Evolutionary conservation across 2,888 invertebrate genomes (phyloP).

Genomic region (Pandemis cinnamomeana): DNA sequence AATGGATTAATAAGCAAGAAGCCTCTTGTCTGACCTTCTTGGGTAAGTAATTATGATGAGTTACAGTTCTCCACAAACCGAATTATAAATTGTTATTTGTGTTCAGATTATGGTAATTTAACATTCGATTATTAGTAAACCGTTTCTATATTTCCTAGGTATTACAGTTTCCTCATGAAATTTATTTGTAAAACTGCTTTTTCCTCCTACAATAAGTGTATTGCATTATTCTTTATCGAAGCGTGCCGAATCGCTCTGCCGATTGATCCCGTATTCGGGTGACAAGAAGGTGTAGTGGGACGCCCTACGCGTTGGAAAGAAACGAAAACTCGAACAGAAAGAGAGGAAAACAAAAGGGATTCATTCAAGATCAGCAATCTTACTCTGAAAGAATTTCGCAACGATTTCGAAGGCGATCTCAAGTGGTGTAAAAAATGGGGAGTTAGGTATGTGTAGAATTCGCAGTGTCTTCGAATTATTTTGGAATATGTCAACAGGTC

Average conservation of each 20-base stretch:
- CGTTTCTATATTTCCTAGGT: background rate
- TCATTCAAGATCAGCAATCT: conserved; percentile 77
- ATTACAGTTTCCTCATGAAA: background rate
- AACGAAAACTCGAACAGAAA: conserved; percentile 66
- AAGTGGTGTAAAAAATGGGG: conserved; percentile 44
- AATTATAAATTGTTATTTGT: no score
- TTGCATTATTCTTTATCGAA: conserved; percentile 47
- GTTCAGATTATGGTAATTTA: no score
- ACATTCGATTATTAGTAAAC: no score
- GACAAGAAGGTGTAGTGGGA: conserved; percentile 70
- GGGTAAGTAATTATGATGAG: no score
- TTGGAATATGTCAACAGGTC: no score
- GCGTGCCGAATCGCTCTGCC: conserved; percentile 66
- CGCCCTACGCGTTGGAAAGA: conserved; percentile 70
- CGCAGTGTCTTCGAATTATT: conserved; percentile 17
- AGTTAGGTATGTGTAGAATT: conserved; percentile 51
- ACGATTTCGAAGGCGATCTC: conserved; percentile 67
- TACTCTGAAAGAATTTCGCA: conserved; percentile 68
- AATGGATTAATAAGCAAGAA: no score
- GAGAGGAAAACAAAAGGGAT: conserved; percentile 77
- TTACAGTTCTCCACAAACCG: no score
- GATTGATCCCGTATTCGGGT: conserved; percentile 79
- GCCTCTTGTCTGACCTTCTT: no score
- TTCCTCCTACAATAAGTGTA: background rate
- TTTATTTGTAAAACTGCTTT: background rate